These are phyloP conservation scores for Torymus tubicola DNA, from an alignment of 2,888 invertebrate genomes.

Conservation along the genomic window DNA sequence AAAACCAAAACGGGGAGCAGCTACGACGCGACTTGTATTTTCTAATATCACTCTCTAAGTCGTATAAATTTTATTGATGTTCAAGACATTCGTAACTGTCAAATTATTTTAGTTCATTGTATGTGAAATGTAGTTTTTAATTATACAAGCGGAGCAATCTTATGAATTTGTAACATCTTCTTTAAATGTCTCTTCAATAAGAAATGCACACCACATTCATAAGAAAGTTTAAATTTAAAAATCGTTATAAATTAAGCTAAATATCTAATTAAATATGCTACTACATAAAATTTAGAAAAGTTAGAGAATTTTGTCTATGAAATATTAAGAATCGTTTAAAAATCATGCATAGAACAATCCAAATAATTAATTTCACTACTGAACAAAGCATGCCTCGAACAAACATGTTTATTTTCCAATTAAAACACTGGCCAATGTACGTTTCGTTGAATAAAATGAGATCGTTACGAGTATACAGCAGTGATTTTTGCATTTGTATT, in stretches of 20 bases:
- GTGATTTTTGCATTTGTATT: too few relatives aligned
- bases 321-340: slow-evolving; percentile 26
- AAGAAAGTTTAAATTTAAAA: too few relatives aligned
- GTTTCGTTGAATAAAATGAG: background rate
- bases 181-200: too few relatives aligned
- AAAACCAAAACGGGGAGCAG: slow-evolving; percentile 42
- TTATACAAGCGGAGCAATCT: too few relatives aligned
- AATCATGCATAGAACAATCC: slow-evolving; percentile 44
- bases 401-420: slow-evolving; percentile 25
- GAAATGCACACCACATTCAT: too few relatives aligned
- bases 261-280: slow-evolving; percentile 1
- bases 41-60: background rate
- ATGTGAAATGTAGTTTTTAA: too few relatives aligned
- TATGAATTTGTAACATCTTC: too few relatives aligned
- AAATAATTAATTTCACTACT: slow-evolving; percentile 48
- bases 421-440: slow-evolving; percentile 3
- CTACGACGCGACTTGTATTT: slow-evolving; percentile 47
- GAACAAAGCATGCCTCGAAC: slow-evolving; percentile 51
- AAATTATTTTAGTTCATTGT: too few relatives aligned
- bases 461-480: too few relatives aligned
- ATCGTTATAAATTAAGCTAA: too few relatives aligned
- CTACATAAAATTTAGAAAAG: background rate
- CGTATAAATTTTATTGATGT: too few relatives aligned
- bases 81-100: too few relatives aligned
- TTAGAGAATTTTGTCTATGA: slow-evolving; percentile 14